Percentiles rank a stretch among this genome's conserved stretches.
Evolutionary conservation across 2,888 invertebrate genomes (phyloP).

Genomic region (Abrostola tripartita): DNA sequence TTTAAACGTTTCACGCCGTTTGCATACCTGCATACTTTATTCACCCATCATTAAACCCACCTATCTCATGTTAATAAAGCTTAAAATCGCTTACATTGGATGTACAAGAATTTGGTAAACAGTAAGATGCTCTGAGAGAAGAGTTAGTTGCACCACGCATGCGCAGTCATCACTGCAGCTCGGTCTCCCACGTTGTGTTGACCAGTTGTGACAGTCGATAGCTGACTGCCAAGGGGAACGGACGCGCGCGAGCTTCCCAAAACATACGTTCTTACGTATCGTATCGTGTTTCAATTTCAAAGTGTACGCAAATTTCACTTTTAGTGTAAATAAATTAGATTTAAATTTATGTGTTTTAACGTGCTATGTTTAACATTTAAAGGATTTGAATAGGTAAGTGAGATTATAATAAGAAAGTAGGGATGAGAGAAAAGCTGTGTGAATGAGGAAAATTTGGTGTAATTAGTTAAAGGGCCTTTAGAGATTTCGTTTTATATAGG

Average conservation of each 20-base stretch:
- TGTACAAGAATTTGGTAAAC: slow-evolving; percentile 49
- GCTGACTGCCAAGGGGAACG: slow-evolving; percentile 63
- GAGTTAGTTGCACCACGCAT: slow-evolving; percentile 79
- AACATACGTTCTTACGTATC: slow-evolving; percentile 50
- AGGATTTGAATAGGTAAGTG: slow-evolving; percentile 63
- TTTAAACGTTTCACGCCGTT: slow-evolving; percentile 70
- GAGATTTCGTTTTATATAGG: slow-evolving; percentile 47
- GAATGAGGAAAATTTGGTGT: slow-evolving; percentile 53
- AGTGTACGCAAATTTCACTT: slow-evolving; percentile 48
- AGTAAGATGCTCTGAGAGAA: slow-evolving; percentile 68
- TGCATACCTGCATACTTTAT: slow-evolving; percentile 56
- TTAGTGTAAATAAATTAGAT: slow-evolving; percentile 52
- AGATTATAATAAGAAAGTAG: slow-evolving; percentile 39
- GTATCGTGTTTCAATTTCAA: slow-evolving; percentile 50
- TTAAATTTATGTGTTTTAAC: slow-evolving; percentile 57
- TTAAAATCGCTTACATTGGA: slow-evolving; percentile 53
- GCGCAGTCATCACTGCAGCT: slow-evolving; percentile 81
- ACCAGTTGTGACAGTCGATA: slow-evolving; percentile 79
- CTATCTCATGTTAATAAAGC: slow-evolving; percentile 55
- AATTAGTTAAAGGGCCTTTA: slow-evolving; percentile 56
- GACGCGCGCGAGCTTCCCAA: slow-evolving; percentile 60
- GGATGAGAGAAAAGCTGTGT: slow-evolving; percentile 31
- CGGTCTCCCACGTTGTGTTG: slow-evolving; percentile 71
- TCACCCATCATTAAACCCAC: slow-evolving; percentile 14
- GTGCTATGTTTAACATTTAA: slow-evolving; percentile 58